These are phyloP conservation scores for Drosophila quadrilineata DNA, from an alignment of 1,140 invertebrate species.

Conservation along the genomic window DNA sequence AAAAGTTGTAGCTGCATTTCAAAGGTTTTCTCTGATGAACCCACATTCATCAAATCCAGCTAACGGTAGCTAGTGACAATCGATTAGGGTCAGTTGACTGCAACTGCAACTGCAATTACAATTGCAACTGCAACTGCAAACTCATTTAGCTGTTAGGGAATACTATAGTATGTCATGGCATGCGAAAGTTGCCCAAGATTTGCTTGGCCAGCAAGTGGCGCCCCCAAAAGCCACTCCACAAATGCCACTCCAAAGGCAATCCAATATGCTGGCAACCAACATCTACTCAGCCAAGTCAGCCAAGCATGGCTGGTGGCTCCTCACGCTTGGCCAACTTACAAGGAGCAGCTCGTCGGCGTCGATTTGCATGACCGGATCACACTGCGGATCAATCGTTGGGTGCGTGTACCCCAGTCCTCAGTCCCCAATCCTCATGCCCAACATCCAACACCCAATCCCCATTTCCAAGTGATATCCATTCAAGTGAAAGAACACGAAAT, in stretches of 20 bases:
- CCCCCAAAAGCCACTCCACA: conserved; percentile 32
- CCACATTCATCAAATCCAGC: conserved; percentile 43
- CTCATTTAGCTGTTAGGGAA: not conserved
- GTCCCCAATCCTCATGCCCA: no score
- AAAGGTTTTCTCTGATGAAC: conserved; percentile 34
- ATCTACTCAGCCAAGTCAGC: conserved; percentile 12
- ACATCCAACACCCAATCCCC: no score
- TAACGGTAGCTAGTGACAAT: conserved; percentile 68
- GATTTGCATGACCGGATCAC: conserved; percentile 66
- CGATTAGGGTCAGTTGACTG: conserved; percentile 62
- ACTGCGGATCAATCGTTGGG: conserved; percentile 36
- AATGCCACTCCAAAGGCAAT: conserved; percentile 30
- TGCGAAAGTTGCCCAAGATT: conserved; percentile 58
- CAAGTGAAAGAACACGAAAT: conserved; percentile 55
- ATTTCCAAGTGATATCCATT: conserved; percentile 20
- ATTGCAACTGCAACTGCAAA: not conserved
- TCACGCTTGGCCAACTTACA: conserved; percentile 43
- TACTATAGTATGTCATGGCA: conserved; percentile 8
- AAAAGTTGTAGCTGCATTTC: conserved; percentile 54
- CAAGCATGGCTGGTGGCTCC: conserved; percentile 14
- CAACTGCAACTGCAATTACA: not conserved
- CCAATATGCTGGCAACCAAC: not conserved
- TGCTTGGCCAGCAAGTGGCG: conserved; percentile 53
- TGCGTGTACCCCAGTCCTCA: no score
- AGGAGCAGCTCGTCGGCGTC: conserved; percentile 27